phyloP scores from a whole-genome alignment of 2,888 invertebrate genomes.

The Melieria picta region DNA sequence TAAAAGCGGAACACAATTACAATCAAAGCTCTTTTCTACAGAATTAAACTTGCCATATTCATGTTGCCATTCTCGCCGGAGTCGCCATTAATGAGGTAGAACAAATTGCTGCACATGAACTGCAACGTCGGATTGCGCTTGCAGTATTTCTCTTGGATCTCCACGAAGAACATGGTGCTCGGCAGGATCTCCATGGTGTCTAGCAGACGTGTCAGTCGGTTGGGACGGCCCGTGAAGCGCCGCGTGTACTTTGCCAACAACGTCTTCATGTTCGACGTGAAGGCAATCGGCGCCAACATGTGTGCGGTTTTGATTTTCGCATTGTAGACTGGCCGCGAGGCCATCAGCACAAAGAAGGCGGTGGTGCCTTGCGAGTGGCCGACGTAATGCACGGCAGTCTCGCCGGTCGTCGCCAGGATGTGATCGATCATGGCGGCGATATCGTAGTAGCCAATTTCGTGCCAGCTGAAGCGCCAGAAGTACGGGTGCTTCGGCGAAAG shows the following conservation, averaged over 20 bases:
- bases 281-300: constrained; percentile 46
- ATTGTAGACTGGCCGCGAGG: constrained; percentile 45
- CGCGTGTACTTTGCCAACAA: constrained; percentile 50
- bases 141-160: constrained; percentile 12
- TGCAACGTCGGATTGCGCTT: constrained; percentile 5
- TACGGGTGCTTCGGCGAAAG: constrained; percentile 48
- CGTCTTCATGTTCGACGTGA: constrained; percentile 66
- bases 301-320: constrained; percentile 45
- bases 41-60: constrained; percentile 25
- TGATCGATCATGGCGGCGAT: constrained; percentile 54
- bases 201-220: constrained; percentile 11
- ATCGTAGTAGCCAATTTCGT: constrained; percentile 81
- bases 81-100: constrained; percentile 14
- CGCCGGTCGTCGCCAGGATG: constrained; percentile 37
- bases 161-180: constrained; percentile 9
- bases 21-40: neutral
- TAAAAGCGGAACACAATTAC: neutral
- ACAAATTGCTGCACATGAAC: constrained; percentile 29
- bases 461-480: constrained; percentile 72
- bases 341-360: constrained; percentile 44
- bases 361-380: constrained; percentile 51
- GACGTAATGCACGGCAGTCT: constrained; percentile 43
- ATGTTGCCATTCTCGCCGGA: constrained; percentile 15
- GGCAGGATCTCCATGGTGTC: constrained; percentile 24
- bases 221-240: constrained; percentile 29